Evolutionary conservation across 2,113 vertebrate genomes (phyloP), one percentile per base, ranked within the genome.

Genomic region (Serilophus lunatus): DNA sequence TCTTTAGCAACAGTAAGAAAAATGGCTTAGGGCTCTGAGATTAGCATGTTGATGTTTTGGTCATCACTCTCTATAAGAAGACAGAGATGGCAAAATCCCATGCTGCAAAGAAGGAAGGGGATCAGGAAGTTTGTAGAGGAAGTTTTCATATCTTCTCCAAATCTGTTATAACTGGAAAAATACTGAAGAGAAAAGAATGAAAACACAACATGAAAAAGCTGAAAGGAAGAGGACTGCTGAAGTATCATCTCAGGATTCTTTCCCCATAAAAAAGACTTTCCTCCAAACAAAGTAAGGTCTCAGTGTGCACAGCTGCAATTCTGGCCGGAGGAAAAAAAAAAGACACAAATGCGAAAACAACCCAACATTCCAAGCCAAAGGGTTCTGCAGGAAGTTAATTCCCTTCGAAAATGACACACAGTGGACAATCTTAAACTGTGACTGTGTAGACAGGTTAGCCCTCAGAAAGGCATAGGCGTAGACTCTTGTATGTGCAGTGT

Each of bases 41-140:
- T 88, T 86, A 91, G 61, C 54, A 74, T 86, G 84, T 95, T 94
- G 82, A 86, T 92, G 78, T 88, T 97, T 96, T 94, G 96, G 96
- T 96, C 96, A 96, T 68, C 60, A 50, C 63, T 40, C 12, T 71
- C 54, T 56, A 4, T 50, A 68, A 11, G 45, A 94, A 83, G 44
- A 26, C 47, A 80, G 60, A 70, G 47, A 56, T 11, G 31, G 38
- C 26, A 91, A 82, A 79, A 95, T 93, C 38, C n/a, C 35, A 44
- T 18, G 10, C 33, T 87, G 63, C 14, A 85, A 78, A 82, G 57
- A 66, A 72, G 18, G 29, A 86, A 85, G 13, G 28, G 40, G 26
- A 93, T 14, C 29, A 50, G 26, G 16, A 82, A 45, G 6, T 77
- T 56, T 77, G 12, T 31, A 86, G 56, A 69, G 42, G 16, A 93